These are phyloP conservation scores for Chloroceryle aenea DNA, from an alignment of 2,113 vertebrate genomes.

Conservation along the genomic window DNA sequence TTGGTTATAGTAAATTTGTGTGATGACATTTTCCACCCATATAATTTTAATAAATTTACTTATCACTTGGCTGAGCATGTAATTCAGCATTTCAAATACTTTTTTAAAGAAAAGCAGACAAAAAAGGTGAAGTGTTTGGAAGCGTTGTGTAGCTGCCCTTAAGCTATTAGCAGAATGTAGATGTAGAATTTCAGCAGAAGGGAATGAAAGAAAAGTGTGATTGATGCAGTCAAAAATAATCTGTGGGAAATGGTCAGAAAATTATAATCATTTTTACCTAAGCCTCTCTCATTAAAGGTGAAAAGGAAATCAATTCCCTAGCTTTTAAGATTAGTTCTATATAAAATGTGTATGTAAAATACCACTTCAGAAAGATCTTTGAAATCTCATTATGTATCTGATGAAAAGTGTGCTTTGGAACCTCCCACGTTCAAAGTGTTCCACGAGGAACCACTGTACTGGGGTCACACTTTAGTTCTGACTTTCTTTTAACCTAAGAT, in stretches of 20 bases:
- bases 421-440: background rate
- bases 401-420: background rate
- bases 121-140: background rate
- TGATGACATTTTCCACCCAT: background rate
- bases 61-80: background rate
- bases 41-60: background rate
- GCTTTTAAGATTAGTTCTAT: background rate
- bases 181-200: background rate
- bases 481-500: background rate
- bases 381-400: background rate
- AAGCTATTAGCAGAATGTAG: background rate
- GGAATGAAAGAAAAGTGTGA: background rate
- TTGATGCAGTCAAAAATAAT: background rate
- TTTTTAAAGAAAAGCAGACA: background rate
- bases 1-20: background rate
- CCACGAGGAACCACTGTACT: background rate
- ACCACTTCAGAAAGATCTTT: background rate
- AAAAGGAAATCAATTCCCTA: background rate
- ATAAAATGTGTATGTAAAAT: background rate
- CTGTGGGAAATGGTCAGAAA: background rate
- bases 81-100: background rate
- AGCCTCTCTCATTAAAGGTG: background rate
- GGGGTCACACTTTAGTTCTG: background rate
- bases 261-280: background rate
- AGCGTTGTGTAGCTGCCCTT: background rate